A percentile compares a stretch with the other conserved stretches of the same genome.
These are phyloP conservation scores for Orchestes rusci DNA, from an alignment of 2,888 invertebrate genomes.

Conservation along the genomic window DNA sequence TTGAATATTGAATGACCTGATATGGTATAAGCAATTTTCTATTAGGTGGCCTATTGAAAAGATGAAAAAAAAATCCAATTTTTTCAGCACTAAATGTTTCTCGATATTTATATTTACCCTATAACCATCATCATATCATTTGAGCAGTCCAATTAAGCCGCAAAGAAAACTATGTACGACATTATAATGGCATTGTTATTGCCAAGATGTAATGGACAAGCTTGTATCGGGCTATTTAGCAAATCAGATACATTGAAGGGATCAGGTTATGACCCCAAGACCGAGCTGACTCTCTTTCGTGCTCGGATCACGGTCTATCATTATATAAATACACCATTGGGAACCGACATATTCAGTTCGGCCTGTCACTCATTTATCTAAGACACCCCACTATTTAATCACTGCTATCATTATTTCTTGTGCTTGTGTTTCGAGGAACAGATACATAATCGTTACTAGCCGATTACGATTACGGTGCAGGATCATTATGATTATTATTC, in stretches of 20 bases:
- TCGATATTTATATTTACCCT: no score
- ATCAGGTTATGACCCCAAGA: constrained; percentile 43
- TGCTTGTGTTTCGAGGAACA: constrained; percentile 29
- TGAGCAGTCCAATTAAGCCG: no score
- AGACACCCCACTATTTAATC: constrained; percentile 44
- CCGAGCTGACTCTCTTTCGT: constrained; percentile 30
- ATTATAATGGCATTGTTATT: no score
- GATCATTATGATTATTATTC: constrained; percentile 32
- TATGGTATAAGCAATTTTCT: no score
- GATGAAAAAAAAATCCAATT: no score
- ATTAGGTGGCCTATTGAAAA: no score
- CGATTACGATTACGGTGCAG: constrained; percentile 29
- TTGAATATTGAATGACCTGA: no score
- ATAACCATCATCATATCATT: no score
- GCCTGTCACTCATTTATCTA: constrained; percentile 45
- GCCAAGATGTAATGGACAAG: no score
- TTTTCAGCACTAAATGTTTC: no score
- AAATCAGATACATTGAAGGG: constrained; percentile 36
- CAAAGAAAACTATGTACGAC: no score
- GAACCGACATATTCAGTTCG: constrained; percentile 36
- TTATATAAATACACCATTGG: constrained; percentile 46
- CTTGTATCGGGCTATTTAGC: no score
- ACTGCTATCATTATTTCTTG: constrained; percentile 42
- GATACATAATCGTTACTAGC: constrained; percentile 36
- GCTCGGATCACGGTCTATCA: constrained; percentile 40